Evolutionary conservation across 1,140 invertebrate genomes (phyloP).

Genomic region (Calliphora vicina): DNA sequence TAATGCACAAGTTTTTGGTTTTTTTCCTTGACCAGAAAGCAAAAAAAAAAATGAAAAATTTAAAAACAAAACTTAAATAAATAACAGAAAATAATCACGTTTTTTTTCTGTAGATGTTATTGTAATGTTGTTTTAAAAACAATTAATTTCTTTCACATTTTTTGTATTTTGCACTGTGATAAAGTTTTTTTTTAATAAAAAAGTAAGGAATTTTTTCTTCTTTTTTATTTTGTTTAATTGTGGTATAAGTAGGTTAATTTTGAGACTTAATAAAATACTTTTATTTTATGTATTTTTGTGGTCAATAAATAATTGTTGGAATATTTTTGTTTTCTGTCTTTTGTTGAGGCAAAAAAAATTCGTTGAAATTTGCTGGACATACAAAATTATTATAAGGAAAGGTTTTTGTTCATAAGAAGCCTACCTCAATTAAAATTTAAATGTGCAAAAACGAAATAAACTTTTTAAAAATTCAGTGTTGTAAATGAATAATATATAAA

Average conservation of each 20-base stretch:
- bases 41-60: not conserved
- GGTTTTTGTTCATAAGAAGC: constrained; percentile 33
- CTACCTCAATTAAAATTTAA: constrained; percentile 51
- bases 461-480: no score
- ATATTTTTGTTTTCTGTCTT: not conserved
- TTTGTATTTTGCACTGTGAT: not conserved
- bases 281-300: not conserved
- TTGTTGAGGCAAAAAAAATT: no score
- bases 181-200: not conserved
- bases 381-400: not conserved
- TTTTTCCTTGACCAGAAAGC: not conserved
- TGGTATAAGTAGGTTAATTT: constrained; percentile 9
- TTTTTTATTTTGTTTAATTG: not conserved
- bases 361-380: no score
- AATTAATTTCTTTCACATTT: constrained; percentile 14
- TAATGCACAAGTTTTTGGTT: not conserved
- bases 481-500: not conserved
- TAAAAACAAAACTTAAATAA: not conserved
- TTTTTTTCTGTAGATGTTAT: not conserved
- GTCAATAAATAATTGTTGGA: not conserved
- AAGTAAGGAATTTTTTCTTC: not conserved
- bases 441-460: not conserved
- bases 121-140: constrained; percentile 13
- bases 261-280: not conserved
- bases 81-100: not conserved